Percentiles rank a stretch among this genome's conserved stretches.
Evolutionary conservation across 2,888 invertebrate genomes (phyloP).

Genomic region (Parasteatoda lunata): DNA sequence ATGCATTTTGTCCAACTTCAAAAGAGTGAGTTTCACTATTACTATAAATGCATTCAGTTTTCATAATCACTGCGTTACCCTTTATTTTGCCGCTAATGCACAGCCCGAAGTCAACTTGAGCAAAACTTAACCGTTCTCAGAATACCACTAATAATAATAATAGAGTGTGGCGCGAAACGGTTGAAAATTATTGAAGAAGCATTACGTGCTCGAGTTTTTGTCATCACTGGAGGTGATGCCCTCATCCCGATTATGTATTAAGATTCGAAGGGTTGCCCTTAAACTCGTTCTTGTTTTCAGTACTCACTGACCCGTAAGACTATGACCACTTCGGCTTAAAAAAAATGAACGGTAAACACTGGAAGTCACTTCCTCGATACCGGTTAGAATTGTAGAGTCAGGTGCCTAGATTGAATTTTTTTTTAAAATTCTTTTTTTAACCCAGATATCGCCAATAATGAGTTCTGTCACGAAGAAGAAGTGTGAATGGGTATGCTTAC

Average conservation of each 20-base stretch:
- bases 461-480: background rate
- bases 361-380: background rate
- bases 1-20: too few relatives aligned
- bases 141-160: background rate
- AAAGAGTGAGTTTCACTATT: too few relatives aligned
- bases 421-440: background rate
- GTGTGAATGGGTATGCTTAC: background rate
- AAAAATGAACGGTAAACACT: background rate
- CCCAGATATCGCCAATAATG: background rate
- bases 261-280: background rate
- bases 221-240: constrained; percentile 1
- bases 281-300: constrained; percentile 34
- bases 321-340: constrained; percentile 15
- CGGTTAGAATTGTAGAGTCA: too few relatives aligned
- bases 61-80: too few relatives aligned
- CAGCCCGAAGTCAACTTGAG: too few relatives aligned
- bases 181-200: background rate
- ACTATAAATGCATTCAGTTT: too few relatives aligned
- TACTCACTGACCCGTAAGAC: constrained; percentile 49
- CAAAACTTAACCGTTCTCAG: background rate
- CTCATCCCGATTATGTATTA: background rate
- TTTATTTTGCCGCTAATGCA: too few relatives aligned
- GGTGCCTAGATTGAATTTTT: too few relatives aligned
- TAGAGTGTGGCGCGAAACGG: background rate
- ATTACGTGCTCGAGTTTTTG: background rate